These are phyloP conservation scores for Xenopus borealis DNA, from an alignment of 2,113 vertebrate species.

Conservation along the genomic window DNA sequence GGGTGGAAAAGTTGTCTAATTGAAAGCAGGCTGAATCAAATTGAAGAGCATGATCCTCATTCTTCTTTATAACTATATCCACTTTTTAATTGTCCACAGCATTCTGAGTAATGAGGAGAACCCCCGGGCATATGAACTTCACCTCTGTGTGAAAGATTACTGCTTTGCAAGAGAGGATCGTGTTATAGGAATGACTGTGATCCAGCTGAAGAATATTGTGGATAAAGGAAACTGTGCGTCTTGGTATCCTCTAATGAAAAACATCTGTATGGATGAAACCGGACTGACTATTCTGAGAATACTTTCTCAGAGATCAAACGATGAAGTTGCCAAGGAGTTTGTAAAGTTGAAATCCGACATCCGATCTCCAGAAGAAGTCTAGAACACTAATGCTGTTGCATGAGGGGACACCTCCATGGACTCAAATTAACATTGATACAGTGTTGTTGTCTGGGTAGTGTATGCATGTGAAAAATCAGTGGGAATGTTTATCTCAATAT, in stretches of 20 bases:
- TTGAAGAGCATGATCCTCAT: conserved; percentile 33
- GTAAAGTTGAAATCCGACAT: conserved; percentile 93
- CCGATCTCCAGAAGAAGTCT: conserved; percentile 82
- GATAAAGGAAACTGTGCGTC: conserved; percentile 76
- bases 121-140: conserved; percentile 86
- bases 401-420: conserved; percentile 36
- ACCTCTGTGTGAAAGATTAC: conserved; percentile 95
- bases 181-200: conserved; percentile 87
- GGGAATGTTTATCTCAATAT: conserved; percentile 89
- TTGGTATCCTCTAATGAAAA: conserved; percentile 84
- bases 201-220: conserved; percentile 79
- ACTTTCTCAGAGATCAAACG: conserved; percentile 93
- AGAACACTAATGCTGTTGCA: conserved; percentile 40
- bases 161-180: conserved; percentile 96
- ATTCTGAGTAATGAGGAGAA: conserved; percentile 81
- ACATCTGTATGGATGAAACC: conserved; percentile 82
- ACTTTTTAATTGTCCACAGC: conserved; percentile 61
- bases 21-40: conserved; percentile 5
- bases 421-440: conserved; percentile 47
- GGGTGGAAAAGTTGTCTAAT: conserved; percentile 17
- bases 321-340: conserved; percentile 96
- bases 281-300: conserved; percentile 93
- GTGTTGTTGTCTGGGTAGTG: conserved; percentile 74
- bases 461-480: conserved; percentile 91
- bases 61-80: not conserved